Evolutionary conservation across 2,888 invertebrate species (phyloP).

Genomic region (Acrobasis consociella): DNA sequence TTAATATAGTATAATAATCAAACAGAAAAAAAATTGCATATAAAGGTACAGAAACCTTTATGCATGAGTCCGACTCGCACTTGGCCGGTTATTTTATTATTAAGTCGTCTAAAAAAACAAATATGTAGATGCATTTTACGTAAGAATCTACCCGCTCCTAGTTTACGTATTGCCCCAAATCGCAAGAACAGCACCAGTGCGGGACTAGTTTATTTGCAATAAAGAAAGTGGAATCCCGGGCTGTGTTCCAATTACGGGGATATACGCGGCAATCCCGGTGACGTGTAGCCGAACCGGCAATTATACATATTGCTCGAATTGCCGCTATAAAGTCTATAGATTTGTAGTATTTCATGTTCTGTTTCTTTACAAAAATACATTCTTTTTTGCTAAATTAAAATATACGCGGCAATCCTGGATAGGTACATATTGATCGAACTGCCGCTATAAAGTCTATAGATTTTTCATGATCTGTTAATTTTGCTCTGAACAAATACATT

Average conservation of each 20-base stretch:
- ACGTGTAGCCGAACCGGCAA: constrained; percentile 70
- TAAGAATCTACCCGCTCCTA: constrained; percentile 27
- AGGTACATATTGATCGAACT: constrained; percentile 72
- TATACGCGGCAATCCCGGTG: constrained; percentile 79
- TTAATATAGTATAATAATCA: too few species aligned
- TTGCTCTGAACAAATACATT: too few species aligned
- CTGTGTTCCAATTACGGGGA: constrained; percentile 81
- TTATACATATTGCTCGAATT: constrained; percentile 72
- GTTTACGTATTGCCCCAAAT: constrained; percentile 40
- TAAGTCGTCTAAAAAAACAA: too few species aligned
- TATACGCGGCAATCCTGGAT: constrained; percentile 79
- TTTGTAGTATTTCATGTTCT: background rate
- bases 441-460: constrained; percentile 43
- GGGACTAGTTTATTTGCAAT: constrained; percentile 80
- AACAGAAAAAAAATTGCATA: too few species aligned
- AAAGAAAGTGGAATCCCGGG: constrained; percentile 81
- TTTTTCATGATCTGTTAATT: background rate
- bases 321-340: constrained; percentile 43
- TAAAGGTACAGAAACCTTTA: too few species aligned
- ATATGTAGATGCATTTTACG: background rate
- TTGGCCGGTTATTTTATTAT: too few species aligned
- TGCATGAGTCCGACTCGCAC: too few species aligned
- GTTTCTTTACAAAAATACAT: too few species aligned
- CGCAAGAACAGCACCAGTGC: constrained; percentile 69
- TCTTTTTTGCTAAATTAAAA: too few species aligned